Conservation (phyloP, 23 tunicate species). For the Ascidia mentula region DNA sequence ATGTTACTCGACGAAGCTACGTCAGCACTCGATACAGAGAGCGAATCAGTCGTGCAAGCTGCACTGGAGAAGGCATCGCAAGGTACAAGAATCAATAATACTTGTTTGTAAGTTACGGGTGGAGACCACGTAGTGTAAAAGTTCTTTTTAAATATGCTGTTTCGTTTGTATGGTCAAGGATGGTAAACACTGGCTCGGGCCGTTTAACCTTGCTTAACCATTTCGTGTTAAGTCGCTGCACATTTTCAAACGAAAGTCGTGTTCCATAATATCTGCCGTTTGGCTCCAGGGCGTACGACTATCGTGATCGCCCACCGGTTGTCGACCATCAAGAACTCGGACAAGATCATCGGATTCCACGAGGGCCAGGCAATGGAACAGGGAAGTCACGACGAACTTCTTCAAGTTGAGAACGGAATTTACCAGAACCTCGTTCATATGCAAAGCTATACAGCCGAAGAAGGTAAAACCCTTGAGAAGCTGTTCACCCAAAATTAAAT, state of each 20-base stretch:
- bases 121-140: no score
- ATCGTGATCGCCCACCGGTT: constrained; percentile 93
- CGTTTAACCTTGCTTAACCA: no score
- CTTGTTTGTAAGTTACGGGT: no score
- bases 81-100: constrained; percentile 15
- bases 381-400: constrained; percentile 80
- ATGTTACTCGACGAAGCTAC: constrained; percentile 55
- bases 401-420: constrained; percentile 83
- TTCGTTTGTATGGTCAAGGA: no score
- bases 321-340: constrained; percentile 90
- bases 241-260: no score
- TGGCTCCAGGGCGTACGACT: constrained; percentile 75
- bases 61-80: constrained; percentile 89
- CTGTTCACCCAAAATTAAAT: no score
- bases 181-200: no score
- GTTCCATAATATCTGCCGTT: no score
- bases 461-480: no score
- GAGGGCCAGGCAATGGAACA: constrained; percentile 82
- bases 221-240: no score
- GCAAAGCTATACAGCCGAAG: constrained; percentile 79
- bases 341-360: constrained; percentile 87
- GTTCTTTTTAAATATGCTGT: no score
- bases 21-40: constrained; percentile 26
- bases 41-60: constrained; percentile 84
- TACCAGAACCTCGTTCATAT: constrained; percentile 90